Evolutionary conservation across 2,113 vertebrate genomes (phyloP).

Genomic region (Pyrgilauda ruficollis): DNA sequence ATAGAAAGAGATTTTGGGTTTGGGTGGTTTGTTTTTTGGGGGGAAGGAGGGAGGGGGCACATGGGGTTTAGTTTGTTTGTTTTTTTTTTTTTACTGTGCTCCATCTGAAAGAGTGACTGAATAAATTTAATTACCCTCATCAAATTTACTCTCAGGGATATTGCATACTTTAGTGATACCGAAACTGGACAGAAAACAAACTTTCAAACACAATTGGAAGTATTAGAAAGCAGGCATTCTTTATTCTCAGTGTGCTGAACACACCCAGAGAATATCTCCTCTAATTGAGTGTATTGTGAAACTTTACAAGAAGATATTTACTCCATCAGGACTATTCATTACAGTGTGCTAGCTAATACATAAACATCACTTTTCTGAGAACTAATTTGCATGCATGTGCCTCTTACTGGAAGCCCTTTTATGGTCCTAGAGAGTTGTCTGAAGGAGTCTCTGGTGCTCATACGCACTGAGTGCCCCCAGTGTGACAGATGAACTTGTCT

Average conservation of each 20-base stretch:
- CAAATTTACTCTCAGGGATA: background rate
- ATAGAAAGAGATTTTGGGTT: background rate
- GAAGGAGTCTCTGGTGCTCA: background rate
- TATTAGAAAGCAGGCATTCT: background rate
- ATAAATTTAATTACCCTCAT: background rate
- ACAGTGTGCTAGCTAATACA: background rate
- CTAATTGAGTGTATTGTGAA: background rate
- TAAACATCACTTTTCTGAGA: background rate
- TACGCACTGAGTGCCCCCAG: background rate
- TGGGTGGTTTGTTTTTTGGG: background rate
- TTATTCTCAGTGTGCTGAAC: background rate
- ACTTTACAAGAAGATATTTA: background rate
- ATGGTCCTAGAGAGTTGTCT: background rate
- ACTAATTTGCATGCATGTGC: background rate
- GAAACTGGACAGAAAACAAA: background rate
- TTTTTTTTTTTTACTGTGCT: background rate
- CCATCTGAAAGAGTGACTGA: background rate
- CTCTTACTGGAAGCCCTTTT: background rate
- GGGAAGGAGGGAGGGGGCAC: accelerated
- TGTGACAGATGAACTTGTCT: background rate
- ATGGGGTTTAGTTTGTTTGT: background rate
- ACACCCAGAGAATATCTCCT: background rate
- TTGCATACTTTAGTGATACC: background rate
- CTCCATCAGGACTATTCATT: background rate
- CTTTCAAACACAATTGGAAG: background rate